Percentiles rank a stretch among this genome's conserved stretches.
phyloP scores from a whole-genome alignment of 2,797 vertebrate genomes.

The Iguana delicatissima region DNA sequence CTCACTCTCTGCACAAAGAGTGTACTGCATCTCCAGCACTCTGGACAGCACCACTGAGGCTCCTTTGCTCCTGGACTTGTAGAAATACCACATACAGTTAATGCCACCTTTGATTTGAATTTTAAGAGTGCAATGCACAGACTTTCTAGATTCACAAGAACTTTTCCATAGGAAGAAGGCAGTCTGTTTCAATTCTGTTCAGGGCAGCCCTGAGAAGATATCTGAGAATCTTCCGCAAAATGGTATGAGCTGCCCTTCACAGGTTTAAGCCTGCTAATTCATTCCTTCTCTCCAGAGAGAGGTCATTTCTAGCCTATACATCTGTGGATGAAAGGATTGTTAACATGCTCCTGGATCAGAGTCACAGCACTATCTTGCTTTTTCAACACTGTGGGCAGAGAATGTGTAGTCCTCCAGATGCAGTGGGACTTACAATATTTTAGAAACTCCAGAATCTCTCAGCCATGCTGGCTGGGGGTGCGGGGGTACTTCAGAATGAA shows the following conservation, averaged over 20 bases:
- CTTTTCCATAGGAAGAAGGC: not conserved
- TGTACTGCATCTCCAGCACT: slow-evolving; percentile 29
- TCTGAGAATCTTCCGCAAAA: not conserved
- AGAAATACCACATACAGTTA: not conserved
- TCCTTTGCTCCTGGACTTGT: not conserved
- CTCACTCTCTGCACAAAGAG: not conserved
- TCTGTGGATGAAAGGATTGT: not conserved
- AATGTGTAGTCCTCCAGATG: not conserved
- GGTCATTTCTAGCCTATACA: not conserved
- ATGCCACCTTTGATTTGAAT: not conserved
- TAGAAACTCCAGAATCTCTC: too few relatives aligned
- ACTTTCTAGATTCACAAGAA: not conserved
- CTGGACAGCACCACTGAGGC: slow-evolving; percentile 37
- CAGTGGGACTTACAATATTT: too few relatives aligned
- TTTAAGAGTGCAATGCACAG: not conserved
- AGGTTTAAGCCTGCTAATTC: not conserved
- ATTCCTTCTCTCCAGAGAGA: too few relatives aligned
- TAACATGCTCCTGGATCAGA: not conserved
- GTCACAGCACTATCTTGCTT: not conserved
- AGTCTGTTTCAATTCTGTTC: not conserved
- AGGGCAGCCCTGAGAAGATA: not conserved
- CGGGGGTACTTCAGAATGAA: not conserved
- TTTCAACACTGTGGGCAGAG: too few relatives aligned
- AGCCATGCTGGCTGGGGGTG: not conserved
- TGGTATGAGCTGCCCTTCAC: not conserved